Evolutionary conservation across 2,888 invertebrate genomes (phyloP).

Genomic region (Empis livida): DNA sequence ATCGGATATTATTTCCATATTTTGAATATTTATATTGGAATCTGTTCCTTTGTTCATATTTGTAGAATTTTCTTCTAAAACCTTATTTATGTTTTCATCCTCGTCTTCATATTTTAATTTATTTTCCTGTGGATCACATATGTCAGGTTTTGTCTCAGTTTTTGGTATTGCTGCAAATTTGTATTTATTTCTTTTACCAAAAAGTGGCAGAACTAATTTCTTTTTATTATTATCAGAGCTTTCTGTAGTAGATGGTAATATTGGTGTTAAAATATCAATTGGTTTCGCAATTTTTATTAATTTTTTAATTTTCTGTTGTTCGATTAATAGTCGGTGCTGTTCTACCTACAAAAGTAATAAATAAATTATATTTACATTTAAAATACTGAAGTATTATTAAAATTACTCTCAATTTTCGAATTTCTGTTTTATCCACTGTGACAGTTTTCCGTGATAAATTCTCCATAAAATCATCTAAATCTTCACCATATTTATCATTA

Average conservation of each 20-base stretch:
- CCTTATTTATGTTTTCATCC: constrained; percentile 9
- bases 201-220: constrained; percentile 32
- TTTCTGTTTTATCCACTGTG: constrained; percentile 50
- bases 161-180: constrained; percentile 21
- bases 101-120: constrained; percentile 29
- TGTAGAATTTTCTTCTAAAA: constrained; percentile 4
- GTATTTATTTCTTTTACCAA: constrained; percentile 36
- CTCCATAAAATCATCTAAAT: constrained; percentile 75
- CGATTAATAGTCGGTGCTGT: constrained; percentile 52
- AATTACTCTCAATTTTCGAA: constrained; percentile 41
- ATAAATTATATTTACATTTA: background rate
- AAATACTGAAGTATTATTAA: background rate
- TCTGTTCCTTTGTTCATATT: constrained; percentile 1
- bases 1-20: constrained; percentile 16
- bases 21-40: constrained; percentile 18
- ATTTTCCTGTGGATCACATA: constrained; percentile 34
- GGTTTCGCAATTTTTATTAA: constrained; percentile 65
- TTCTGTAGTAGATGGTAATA: constrained; percentile 26
- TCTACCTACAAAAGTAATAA: constrained; percentile 39
- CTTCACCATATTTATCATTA: constrained; percentile 43
- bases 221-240: constrained; percentile 13
- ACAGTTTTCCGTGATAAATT: constrained; percentile 43
- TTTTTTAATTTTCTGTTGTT: constrained; percentile 53
- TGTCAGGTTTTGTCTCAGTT: constrained; percentile 23
- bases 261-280: constrained; percentile 42